Evolutionary conservation across 2,797 vertebrate genomes (phyloP), one percentile per base, ranked within the genome.

Genomic region (Manis crassicaudata): DNA sequence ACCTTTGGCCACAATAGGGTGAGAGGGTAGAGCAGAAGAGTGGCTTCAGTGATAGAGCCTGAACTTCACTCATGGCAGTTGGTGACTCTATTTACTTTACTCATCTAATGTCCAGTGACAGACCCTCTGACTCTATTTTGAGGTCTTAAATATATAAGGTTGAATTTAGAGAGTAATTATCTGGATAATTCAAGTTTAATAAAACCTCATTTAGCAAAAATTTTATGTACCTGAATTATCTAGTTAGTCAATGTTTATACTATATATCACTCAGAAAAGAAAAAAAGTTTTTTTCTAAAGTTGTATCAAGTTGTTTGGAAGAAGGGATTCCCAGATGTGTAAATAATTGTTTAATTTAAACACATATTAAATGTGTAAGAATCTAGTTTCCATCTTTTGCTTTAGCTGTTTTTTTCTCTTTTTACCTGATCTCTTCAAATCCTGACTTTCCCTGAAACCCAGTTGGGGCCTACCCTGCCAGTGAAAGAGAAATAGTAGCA

Each of bases 121-220:
- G 37, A 14, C 54, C 50, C 20, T 25, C 20, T 32, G 21, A 40
- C 43, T 84, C 23, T 81, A 6, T 82, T 17, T 90, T 67, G 32
- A 65, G 20, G 35, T 90, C 2, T 88, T 91, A 94, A 85, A 94
- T 91, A 54, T 90, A 0, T 83, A 81, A 77, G 16, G 70, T 17
- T 96, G 27, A 82, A 73, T 84, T 62, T 95, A 73, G 76, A 90
- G 58, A 94, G 62, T 90, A 80, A 63, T 87, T 80, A 68, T 54
- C 16, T 60, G 18, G 43, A 14, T 94, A 68, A 81, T 21, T 88
- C 29, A 77, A 85, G 27, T 80, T 73, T 18, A 93, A 40, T 84
- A 67, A 85, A 94, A 54, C 25, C 29, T 72, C 62, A 77, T 94
- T 95, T 85, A 46, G 43, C 40, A 82, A n/a, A 90, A 79, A 82